Conservation (phyloP, 2,888 invertebrate genomes). For the Margaritifera margaritifera region DNA sequence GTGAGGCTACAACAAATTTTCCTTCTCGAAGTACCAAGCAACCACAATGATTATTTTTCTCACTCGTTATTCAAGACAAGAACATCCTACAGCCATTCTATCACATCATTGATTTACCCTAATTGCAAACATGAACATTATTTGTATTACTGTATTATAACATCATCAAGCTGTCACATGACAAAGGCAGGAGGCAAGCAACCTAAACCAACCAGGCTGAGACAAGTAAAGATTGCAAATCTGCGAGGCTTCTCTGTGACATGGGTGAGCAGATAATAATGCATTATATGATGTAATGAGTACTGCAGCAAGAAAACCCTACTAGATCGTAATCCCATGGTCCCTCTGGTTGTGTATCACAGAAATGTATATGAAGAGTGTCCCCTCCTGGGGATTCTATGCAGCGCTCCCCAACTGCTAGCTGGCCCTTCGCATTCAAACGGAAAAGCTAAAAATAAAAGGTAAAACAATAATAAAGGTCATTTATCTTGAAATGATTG, state of each 20-base stretch:
- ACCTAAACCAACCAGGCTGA: no score
- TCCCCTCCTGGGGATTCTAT: constrained; percentile 87
- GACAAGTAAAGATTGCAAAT: no score
- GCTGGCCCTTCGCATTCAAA: constrained; percentile 93
- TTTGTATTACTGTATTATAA: not conserved
- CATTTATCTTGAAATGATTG: not conserved
- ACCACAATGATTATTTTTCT: no score
- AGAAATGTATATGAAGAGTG: constrained; percentile 91
- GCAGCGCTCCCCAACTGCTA: constrained; percentile 96
- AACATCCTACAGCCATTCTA: not conserved
- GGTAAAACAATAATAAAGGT: not conserved
- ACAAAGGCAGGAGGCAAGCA: no score
- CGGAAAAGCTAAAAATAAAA: constrained; percentile 82
- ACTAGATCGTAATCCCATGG: constrained; percentile 93
- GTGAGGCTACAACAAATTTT: no score
- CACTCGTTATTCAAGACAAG: no score
- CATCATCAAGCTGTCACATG: not conserved
- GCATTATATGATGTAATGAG: not conserved
- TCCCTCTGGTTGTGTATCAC: constrained; percentile 92
- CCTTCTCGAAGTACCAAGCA: no score
- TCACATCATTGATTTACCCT: not conserved
- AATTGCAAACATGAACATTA: not conserved
- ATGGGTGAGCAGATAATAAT: not conserved
- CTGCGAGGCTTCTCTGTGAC: not conserved
- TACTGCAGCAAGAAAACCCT: constrained; percentile 14